phyloP scores from a whole-genome alignment of 2,888 invertebrate species.

The Chorisops tibialis region DNA sequence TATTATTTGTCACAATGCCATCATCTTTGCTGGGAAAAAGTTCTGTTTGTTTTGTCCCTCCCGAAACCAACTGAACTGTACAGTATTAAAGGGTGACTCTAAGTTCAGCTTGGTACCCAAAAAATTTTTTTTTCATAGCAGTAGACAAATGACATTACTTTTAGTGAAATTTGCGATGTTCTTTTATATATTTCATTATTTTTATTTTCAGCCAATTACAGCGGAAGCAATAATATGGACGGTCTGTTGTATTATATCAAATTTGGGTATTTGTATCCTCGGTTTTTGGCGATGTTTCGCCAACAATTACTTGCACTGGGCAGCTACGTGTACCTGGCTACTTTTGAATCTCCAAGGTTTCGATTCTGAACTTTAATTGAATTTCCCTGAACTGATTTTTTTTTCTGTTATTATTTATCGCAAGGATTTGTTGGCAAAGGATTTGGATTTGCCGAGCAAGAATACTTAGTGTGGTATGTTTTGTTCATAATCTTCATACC shows the following conservation, averaged over 20 bases:
- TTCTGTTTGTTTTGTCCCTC: no score
- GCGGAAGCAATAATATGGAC: constrained; percentile 71
- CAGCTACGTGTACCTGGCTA: constrained; percentile 85
- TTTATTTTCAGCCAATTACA: constrained; percentile 43
- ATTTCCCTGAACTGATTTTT: neutral
- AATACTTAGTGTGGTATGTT: constrained; percentile 88
- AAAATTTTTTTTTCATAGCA: no score
- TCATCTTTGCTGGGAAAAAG: no score
- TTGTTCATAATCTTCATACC: constrained; percentile 91
- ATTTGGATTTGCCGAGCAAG: constrained; percentile 70
- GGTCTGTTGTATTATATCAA: constrained; percentile 70
- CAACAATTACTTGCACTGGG: constrained; percentile 90
- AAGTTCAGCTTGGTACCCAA: no score
- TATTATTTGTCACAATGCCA: no score
- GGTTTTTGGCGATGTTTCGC: constrained; percentile 90
- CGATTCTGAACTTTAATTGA: neutral
- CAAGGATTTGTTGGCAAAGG: constrained; percentile 72
- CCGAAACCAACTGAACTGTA: no score
- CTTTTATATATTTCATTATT: no score
- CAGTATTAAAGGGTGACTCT: no score
- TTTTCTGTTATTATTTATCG: constrained; percentile 25
- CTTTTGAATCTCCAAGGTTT: constrained; percentile 82
- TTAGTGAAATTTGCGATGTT: no score
- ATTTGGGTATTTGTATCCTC: constrained; percentile 74
- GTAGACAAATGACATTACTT: no score